These are phyloP conservation scores for Ardeotis arabs DNA, from an alignment of 2,113 vertebrate species.

Conservation along the genomic window DNA sequence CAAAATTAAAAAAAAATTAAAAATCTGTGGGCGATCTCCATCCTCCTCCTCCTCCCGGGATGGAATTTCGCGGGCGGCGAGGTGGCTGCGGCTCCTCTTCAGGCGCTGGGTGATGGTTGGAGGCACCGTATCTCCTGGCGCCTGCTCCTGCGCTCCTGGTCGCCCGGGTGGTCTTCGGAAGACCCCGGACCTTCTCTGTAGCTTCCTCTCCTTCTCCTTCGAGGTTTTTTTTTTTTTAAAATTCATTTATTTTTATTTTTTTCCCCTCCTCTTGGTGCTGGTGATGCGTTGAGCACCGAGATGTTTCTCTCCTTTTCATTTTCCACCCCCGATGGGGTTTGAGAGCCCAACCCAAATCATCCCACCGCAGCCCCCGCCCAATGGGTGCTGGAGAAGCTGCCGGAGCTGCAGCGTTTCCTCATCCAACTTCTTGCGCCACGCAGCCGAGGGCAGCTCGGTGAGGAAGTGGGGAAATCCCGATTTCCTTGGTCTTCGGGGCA, in stretches of 20 bases:
- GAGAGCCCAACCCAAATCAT: not conserved
- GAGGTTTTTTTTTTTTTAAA: too few relatives aligned
- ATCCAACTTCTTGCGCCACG: not conserved
- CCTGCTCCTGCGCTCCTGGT: rapidly evolving
- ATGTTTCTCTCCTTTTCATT: not conserved
- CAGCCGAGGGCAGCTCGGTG: rapidly evolving
- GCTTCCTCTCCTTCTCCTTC: not conserved
- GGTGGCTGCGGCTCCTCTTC: not conserved
- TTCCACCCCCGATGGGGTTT: too few relatives aligned
- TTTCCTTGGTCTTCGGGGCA: not conserved
- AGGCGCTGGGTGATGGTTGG: not conserved
- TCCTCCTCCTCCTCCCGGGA: rapidly evolving
- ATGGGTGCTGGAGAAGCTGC: not conserved
- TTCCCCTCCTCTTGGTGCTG: not conserved
- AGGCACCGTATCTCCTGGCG: rapidly evolving
- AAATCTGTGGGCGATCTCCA: not conserved
- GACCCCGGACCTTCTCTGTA: too few relatives aligned
- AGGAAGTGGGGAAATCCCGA: not conserved
- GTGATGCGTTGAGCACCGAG: not conserved
- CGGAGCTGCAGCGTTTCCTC: not conserved
- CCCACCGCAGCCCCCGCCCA: rapidly evolving
- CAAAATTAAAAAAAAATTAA: too few relatives aligned
- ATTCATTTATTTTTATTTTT: too few relatives aligned
- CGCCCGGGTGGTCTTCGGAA: rapidly evolving
- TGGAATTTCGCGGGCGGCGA: not conserved